A percentile compares a stretch with the other conserved stretches of the same genome.
These are phyloP conservation scores for Drosophila flavopinicola DNA, from an alignment of 2,888 invertebrate species.

Conservation along the genomic window DNA sequence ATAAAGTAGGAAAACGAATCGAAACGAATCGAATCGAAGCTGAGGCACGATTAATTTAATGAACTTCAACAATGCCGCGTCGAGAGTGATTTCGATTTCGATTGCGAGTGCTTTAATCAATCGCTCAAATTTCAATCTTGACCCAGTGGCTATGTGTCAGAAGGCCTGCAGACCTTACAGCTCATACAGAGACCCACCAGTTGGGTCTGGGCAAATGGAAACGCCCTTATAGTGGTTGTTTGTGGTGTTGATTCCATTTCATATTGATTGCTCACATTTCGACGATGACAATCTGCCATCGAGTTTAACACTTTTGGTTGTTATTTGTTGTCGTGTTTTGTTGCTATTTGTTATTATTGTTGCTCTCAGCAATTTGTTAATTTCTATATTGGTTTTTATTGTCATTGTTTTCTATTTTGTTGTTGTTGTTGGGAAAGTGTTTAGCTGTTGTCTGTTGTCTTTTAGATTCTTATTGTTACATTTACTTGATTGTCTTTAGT, in stretches of 20 bases:
- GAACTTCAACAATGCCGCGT: constrained; percentile 44
- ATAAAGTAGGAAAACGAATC: constrained; percentile 10
- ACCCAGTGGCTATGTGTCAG: constrained; percentile 58
- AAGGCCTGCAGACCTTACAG: constrained; percentile 12
- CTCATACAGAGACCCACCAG: neutral
- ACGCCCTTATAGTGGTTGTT: constrained; percentile 48
- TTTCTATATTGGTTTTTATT: constrained; percentile 80
- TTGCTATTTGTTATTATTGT: constrained; percentile 41
- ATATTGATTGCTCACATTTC: constrained; percentile 50
- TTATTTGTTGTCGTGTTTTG: constrained; percentile 30
- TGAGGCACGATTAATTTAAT: constrained; percentile 60
- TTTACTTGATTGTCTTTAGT: constrained; percentile 51
- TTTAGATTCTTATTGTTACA: constrained; percentile 59
- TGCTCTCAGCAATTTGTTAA: constrained; percentile 71
- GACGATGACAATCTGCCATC: constrained; percentile 71
- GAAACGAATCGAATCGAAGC: constrained; percentile 48
- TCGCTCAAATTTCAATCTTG: constrained; percentile 74
- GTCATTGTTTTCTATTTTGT: constrained; percentile 54
- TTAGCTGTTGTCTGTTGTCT: constrained; percentile 40
- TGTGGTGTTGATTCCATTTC: constrained; percentile 31
- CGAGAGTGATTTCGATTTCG: constrained; percentile 23
- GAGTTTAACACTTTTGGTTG: constrained; percentile 71
- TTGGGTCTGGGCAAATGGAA: constrained; percentile 32
- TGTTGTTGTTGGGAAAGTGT: constrained; percentile 45
- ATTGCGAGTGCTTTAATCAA: constrained; percentile 63